Conservation (phyloP, 2,888 invertebrate genomes). For the Ectemnius lituratus region DNA sequence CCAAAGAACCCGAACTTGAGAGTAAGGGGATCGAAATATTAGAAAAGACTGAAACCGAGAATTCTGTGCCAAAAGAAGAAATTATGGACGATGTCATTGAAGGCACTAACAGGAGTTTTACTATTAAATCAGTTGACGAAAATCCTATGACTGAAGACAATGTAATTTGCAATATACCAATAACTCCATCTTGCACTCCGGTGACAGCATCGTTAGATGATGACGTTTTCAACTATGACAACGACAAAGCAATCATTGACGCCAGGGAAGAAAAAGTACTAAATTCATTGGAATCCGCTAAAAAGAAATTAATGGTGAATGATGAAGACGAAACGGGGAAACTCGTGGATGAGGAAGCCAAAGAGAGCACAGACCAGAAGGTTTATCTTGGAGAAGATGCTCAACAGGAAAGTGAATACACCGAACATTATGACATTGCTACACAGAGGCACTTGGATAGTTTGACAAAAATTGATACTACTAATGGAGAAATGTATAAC, state of each 20-base stretch:
- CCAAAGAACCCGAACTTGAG: neutral
- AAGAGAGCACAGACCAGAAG: constrained; percentile 14
- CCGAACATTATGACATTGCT: constrained; percentile 73
- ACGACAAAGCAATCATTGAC: constrained; percentile 21
- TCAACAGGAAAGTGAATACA: constrained; percentile 65
- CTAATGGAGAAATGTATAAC: constrained; percentile 15
- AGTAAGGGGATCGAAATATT: neutral
- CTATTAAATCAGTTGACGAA: neutral
- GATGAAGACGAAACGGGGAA: constrained; percentile 21
- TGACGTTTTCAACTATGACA: constrained; percentile 1
- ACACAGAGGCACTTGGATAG: constrained; percentile 81
- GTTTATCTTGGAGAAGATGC: constrained; percentile 42
- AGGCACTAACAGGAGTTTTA: neutral
- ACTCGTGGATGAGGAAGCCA: constrained; percentile 27
- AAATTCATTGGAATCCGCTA: constrained; percentile 40
- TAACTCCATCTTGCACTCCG: constrained; percentile 56
- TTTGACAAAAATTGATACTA: constrained; percentile 68
- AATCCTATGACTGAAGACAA: neutral
- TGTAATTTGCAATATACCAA: constrained; percentile 41
- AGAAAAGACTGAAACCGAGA: too few relatives aligned
- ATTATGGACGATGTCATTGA: neutral
- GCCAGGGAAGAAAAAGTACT: constrained; percentile 29
- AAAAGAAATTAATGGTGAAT: constrained; percentile 32
- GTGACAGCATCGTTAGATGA: constrained; percentile 42
- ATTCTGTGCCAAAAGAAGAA: neutral